phyloP scores from a whole-genome alignment of 2,113 vertebrate genomes.

The Aramus guarauna region DNA sequence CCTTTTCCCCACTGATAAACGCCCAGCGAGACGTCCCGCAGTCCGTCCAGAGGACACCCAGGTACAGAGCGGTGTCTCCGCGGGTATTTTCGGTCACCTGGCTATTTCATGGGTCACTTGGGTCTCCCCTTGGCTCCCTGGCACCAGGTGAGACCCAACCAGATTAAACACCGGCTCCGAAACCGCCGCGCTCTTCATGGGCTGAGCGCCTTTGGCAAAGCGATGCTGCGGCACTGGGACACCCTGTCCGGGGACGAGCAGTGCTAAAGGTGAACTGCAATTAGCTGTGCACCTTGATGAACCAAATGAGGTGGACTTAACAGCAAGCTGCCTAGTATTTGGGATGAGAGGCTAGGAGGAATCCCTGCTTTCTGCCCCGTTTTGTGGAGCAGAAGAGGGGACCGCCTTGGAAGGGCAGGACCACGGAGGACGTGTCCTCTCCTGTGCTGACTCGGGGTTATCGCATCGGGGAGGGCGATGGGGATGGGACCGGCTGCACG shows the following conservation, averaged over 20 bases:
- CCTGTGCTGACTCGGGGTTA: fast-evolving
- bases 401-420: not conserved
- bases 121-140: not conserved
- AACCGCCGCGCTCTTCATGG: fast-evolving
- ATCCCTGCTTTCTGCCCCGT: not conserved
- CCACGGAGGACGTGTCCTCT: fast-evolving
- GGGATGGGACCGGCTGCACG: not conserved
- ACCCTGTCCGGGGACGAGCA: not conserved
- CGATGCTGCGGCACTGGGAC: too few species aligned
- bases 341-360: not conserved
- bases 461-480: not conserved
- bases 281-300: not conserved
- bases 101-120: not conserved
- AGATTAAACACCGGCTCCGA: fast-evolving
- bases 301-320: fast-evolving
- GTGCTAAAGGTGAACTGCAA: fast-evolving
- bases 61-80: fast-evolving
- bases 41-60: fast-evolving
- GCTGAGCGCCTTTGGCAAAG: fast-evolving
- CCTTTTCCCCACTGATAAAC: fast-evolving
- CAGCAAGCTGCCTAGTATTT: fast-evolving
- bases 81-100: fast-evolving
- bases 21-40: fast-evolving
- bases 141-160: not conserved
- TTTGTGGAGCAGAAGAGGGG: not conserved